Evolutionary conservation across 1,140 invertebrate genomes (phyloP).

Genomic region (Goniozus legneri): DNA sequence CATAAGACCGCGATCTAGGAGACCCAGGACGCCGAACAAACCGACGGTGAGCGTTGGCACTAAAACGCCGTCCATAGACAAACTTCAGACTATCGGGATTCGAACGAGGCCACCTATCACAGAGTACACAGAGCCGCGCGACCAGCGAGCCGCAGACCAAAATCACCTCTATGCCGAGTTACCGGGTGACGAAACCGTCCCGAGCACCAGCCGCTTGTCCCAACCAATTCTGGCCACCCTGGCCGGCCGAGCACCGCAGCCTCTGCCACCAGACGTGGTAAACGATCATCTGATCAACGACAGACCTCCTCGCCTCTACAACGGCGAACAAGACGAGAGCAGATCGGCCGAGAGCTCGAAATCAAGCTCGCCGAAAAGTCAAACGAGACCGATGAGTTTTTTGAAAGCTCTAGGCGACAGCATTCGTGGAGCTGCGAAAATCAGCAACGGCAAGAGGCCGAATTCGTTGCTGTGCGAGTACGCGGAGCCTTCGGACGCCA

Average conservation of each 20-base stretch:
- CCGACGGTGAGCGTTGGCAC: slow-evolving; percentile 61
- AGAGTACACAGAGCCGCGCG: slow-evolving; percentile 57
- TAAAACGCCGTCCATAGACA: slow-evolving; percentile 61
- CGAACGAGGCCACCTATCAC: slow-evolving; percentile 41
- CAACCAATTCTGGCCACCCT: slow-evolving; percentile 44
- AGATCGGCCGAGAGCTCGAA: slow-evolving; percentile 9
- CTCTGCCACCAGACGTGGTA: slow-evolving; percentile 40
- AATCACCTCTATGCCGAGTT: slow-evolving; percentile 57
- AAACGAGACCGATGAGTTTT: slow-evolving; percentile 43
- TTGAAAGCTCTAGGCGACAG: slow-evolving; percentile 46
- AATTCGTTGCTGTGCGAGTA: slow-evolving; percentile 65
- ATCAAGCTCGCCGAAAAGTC: slow-evolving; percentile 11
- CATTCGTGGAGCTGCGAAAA: slow-evolving; percentile 32
- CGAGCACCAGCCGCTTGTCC: slow-evolving; percentile 45
- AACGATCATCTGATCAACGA: slow-evolving; percentile 30
- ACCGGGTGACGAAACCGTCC: slow-evolving; percentile 48
- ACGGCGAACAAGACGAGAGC: slow-evolving; percentile 3
- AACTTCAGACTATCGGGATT: slow-evolving; percentile 52
- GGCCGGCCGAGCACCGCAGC: slow-evolving; percentile 34
- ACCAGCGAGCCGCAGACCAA: slow-evolving; percentile 42
- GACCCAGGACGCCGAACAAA: slow-evolving; percentile 44
- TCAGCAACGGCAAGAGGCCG: slow-evolving; percentile 46
- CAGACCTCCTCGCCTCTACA: slow-evolving; percentile 1
- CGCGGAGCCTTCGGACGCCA: slow-evolving; percentile 66
- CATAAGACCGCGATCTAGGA: slow-evolving; percentile 49